Base-by-base conservation (phyloP, 2,888 invertebrate genomes). In the Alitta virens region DNA sequence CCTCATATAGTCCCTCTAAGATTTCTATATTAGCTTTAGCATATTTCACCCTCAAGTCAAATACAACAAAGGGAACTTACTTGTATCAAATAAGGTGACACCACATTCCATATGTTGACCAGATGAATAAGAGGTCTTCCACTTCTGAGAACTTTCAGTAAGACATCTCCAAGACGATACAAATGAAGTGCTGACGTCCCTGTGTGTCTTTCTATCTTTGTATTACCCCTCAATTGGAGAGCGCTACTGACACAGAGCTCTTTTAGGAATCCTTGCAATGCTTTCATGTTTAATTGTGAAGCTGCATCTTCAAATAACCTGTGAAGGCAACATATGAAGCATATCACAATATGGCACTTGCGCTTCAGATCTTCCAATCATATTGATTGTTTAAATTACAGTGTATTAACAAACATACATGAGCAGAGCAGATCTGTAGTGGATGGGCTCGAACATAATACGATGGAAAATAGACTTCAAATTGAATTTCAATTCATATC, bases 71-170 rank as follows among this genome's bases (percentile, higher is more conserved):
- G 49, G 76, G 1, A n/a, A 14, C 79, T 78, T 72, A 90, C 91
- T 87, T 96, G 94, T 88, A 95, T 94, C 60, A 96, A 89, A 82
- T 96, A 94, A 0, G 93, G 91, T 0, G 94, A 92, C 0, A 93
- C 90, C 0, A 94, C 90, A 14, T 91, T 91, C 96, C 96, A 97
- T 38, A 85, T 88, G 70, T 91, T 89, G 88, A 97, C 91, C 58
- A 94, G 88, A 78, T 97, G 97, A 50, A 94, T 88, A 26, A 95
- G 83, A 0, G 95, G 95, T 0, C 95, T 82, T 0, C 93, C 91
- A 55, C 93, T 92, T 63, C 91, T 86, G 14, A 93, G 89, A 59
- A 94, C 92, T 72, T 91, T 90, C 67, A 95, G 83, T 71, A 94
- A 90, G 0, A 94, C 91, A 79, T 94, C 94, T 0, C 92, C 92